Conservation (phyloP, 2,113 vertebrate species). For the Physeter macrocephalus region DNA sequence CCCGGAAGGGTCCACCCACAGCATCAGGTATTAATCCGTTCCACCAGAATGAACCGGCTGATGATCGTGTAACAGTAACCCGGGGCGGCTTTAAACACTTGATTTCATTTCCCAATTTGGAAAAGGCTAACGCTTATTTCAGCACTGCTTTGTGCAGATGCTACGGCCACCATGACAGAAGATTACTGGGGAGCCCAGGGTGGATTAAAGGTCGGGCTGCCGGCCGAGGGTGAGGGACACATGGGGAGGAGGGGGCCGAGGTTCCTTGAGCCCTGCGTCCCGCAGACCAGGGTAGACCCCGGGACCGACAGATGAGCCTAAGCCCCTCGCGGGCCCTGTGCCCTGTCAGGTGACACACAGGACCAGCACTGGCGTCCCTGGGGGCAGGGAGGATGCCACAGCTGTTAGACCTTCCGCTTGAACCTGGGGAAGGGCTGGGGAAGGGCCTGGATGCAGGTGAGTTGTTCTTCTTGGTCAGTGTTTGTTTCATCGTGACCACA, state of each 20-base stretch:
- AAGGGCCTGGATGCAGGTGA: background rate
- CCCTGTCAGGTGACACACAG: too few relatives aligned
- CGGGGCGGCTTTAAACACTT: background rate
- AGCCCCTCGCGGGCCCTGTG: background rate
- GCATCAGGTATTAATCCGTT: background rate
- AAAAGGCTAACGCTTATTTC: background rate
- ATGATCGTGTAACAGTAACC: background rate
- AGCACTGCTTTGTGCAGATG: background rate
- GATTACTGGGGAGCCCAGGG: background rate
- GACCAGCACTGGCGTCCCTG: background rate
- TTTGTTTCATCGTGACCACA: background rate
- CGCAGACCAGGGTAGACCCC: background rate
- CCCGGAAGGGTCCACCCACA: background rate
- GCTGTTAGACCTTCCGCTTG: background rate
- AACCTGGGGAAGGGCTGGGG: background rate
- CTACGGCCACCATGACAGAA: background rate
- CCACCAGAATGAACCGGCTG: background rate
- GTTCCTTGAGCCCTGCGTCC: background rate
- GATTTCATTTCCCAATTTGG: background rate
- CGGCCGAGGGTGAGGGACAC: background rate
- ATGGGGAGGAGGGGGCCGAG: background rate
- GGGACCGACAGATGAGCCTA: background rate
- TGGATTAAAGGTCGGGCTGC: background rate
- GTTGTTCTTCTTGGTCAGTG: background rate
- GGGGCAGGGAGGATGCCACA: fast-evolving